Conservation (phyloP, 2,888 invertebrate species). For the Xanthorhoe spadicearia region DNA sequence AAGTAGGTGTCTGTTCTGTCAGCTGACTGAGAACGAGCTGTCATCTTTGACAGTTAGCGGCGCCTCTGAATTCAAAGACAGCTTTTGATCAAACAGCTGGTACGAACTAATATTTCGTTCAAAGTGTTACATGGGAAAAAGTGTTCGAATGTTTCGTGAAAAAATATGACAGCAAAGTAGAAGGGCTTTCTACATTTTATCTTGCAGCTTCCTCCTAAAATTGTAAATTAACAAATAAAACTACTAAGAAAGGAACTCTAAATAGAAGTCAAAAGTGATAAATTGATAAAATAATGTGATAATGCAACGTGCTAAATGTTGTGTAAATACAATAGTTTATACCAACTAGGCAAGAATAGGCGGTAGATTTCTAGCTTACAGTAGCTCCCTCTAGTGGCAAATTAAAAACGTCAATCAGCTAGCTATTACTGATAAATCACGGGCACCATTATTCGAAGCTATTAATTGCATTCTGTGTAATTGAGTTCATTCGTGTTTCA, state of each 20-base stretch:
- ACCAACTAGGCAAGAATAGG: neutral
- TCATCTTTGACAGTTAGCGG: constrained; percentile 56
- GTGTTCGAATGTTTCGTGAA: too few species aligned
- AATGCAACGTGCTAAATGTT: too few species aligned
- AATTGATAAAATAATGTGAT: too few species aligned
- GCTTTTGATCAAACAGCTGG: constrained; percentile 13
- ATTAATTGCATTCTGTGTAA: constrained; percentile 77
- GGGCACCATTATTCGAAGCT: constrained; percentile 69
- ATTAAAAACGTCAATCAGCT: constrained; percentile 81
- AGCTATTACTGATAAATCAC: constrained; percentile 78
- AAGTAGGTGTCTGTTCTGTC: constrained; percentile 36
- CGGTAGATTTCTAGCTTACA: neutral
- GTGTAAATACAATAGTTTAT: too few species aligned
- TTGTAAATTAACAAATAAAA: too few species aligned
- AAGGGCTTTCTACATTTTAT: too few species aligned
- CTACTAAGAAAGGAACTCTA: too few species aligned
- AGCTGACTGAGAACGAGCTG: constrained; percentile 47
- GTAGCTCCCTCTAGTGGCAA: constrained; percentile 52
- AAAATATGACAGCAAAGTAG: too few species aligned
- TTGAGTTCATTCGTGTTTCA: constrained; percentile 72
- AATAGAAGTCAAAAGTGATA: too few species aligned
- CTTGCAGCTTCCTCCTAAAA: too few species aligned
- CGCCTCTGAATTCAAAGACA: constrained; percentile 45
- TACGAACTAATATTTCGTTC: neutral
- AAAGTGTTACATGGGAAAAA: neutral